Evolutionary conservation across 2,797 vertebrate species (phyloP).

Genomic region (Denticeps clupeoides): DNA sequence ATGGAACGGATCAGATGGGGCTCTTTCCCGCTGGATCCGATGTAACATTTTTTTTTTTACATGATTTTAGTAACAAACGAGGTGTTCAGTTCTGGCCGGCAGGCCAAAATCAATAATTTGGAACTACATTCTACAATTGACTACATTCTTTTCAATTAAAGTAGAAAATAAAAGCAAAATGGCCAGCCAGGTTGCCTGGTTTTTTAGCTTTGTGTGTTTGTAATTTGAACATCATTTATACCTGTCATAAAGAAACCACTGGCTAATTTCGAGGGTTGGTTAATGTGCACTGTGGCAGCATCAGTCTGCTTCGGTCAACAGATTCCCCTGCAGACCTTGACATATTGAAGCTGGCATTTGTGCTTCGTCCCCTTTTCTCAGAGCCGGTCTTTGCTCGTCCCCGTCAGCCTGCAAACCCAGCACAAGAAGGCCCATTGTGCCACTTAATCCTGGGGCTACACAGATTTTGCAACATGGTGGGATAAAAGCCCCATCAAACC

Average conservation of each 20-base stretch:
- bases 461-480: constrained; percentile 96
- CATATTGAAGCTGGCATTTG: constrained; percentile 68
- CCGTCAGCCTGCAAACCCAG: constrained; percentile 76
- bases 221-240: too few species aligned
- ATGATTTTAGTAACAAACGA: constrained; percentile 70
- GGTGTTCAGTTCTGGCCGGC: constrained; percentile 71
- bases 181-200: too few species aligned
- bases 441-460: constrained; percentile 94
- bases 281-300: neutral
- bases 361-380: constrained; percentile 64
- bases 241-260: too few species aligned
- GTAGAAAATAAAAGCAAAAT: too few species aligned
- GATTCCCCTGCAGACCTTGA: constrained; percentile 54
- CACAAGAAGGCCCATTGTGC: constrained; percentile 98
- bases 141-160: too few species aligned
- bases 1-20: constrained; percentile 48
- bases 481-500: constrained; percentile 99
- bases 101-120: constrained; percentile 70
- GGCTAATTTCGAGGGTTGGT: too few species aligned
- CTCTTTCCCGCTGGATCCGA: constrained; percentile 48
- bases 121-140: too few species aligned
- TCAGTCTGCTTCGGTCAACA: constrained; percentile 28
- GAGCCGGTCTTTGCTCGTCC: constrained; percentile 61
- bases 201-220: too few species aligned
- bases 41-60: constrained; percentile 64